phyloP scores from a whole-genome alignment of 2,113 vertebrate species.

The Thalassoma bifasciatum region DNA sequence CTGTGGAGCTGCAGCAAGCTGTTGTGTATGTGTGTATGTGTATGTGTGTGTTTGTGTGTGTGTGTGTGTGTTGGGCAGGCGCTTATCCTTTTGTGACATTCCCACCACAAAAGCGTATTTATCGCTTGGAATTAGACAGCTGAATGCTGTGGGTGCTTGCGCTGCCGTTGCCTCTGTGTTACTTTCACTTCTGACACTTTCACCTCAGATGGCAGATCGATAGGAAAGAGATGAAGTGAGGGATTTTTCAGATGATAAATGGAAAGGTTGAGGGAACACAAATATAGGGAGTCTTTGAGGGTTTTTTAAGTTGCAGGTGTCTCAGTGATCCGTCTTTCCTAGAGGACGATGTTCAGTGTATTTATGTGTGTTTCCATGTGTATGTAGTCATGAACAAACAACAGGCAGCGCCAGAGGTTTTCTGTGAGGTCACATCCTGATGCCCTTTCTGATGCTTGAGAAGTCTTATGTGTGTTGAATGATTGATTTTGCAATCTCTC shows the following conservation, averaged over 20 bases:
- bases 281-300: conserved; percentile 22
- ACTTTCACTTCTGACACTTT: conserved; percentile 45
- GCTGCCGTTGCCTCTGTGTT: background rate
- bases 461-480: conserved; percentile 20
- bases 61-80: background rate
- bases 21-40: background rate
- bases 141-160: conserved; percentile 21
- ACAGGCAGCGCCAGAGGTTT: conserved; percentile 11
- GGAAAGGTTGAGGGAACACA: conserved; percentile 21
- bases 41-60: conserved; percentile 8
- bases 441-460: conserved; percentile 6
- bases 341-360: conserved; percentile 21
- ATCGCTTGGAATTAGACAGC: conserved; percentile 35
- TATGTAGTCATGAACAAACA: conserved; percentile 19
- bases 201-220: conserved; percentile 44
- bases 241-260: conserved; percentile 46
- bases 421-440: conserved; percentile 31
- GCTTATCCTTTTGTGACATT: conserved; percentile 31
- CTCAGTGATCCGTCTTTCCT: conserved; percentile 24
- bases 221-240: conserved; percentile 47
- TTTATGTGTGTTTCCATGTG: conserved; percentile 11
- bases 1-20: conserved; percentile 32
- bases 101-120: conserved; percentile 27
- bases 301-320: background rate
- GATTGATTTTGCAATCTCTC: conserved; percentile 18